Conservation (phyloP, 2,797 vertebrate species). For the Xenentodon cancila region DNA sequence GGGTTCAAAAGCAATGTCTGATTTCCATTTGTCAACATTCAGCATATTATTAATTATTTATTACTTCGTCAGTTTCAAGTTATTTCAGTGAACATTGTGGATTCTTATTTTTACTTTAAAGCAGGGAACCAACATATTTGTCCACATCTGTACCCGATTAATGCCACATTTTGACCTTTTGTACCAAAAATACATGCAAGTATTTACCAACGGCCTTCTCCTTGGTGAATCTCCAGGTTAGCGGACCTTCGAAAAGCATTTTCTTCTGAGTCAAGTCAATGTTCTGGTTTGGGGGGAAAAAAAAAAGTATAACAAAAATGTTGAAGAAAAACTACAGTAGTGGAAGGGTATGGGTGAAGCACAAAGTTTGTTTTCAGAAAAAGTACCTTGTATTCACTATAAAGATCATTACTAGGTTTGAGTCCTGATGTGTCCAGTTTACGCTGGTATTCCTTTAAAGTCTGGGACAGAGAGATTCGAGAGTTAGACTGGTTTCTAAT, state of each 20-base stretch:
- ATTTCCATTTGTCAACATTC: too few species aligned
- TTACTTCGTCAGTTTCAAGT: too few species aligned
- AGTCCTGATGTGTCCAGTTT: constrained; percentile 89
- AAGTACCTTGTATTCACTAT: constrained; percentile 89
- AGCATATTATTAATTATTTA: too few species aligned
- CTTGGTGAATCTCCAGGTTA: constrained; percentile 91
- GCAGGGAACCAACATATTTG: too few species aligned
- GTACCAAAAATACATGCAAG: not conserved
- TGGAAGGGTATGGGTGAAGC: not conserved
- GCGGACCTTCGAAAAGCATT: constrained; percentile 87
- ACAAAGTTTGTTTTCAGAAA: constrained; percentile 3
- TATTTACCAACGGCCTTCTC: constrained; percentile 90
- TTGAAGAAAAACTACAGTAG: not conserved
- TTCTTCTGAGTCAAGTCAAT: constrained; percentile 86
- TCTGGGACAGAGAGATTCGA: constrained; percentile 69
- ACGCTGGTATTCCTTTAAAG: constrained; percentile 91
- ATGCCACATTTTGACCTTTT: not conserved
- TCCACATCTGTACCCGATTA: too few species aligned
- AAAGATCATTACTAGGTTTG: constrained; percentile 87
- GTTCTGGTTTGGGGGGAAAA: constrained; percentile 68
- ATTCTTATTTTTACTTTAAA: too few species aligned
- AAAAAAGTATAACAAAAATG: not conserved
- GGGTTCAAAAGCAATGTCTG: too few species aligned
- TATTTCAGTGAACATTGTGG: too few species aligned
- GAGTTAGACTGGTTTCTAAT: constrained; percentile 31